Evolutionary conservation across 2,113 vertebrate genomes (phyloP), one percentile per base, ranked within the genome.

Genomic region (Oncorhynchus tshawytscha): DNA sequence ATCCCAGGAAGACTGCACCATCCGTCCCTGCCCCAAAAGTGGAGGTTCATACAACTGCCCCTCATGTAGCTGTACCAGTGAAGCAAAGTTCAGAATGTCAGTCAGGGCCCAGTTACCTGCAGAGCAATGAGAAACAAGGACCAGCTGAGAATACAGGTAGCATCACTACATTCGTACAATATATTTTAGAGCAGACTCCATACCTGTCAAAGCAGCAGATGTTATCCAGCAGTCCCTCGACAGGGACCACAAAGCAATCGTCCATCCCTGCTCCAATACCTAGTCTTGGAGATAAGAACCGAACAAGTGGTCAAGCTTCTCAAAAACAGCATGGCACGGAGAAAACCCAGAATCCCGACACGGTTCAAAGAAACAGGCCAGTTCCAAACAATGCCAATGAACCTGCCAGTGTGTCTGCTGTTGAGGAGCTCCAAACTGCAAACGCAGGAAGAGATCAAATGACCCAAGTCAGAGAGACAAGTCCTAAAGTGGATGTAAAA

Each of bases 141-240:
- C 68, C 75, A 2, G 73, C 62, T 31, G 73, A 45, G 25, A 78
- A 13, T 7, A 70, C 31, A 24, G 66, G 81, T 70, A 74, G 71
- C 67, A 72, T 4, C 74, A 67, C 57, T 8, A 27, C 68, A n/a
- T 75, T 70, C 67, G 77, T 69, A 5, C 78, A 5, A 16, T 71
- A 71, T 5, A 25, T 72, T 76, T 76, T 78, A 45, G 84, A 83
- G 18, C 77, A 49, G 2, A 45, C 71, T 59, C 72, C 75, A 11
- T 73, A 76, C 75, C 85, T 83, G 60, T 80, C 71, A 18, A 84
- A 86, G 82, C 84, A 72, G 73, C 84, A 78, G 78, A 73, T 15
- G 5, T 15, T 5, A n/a, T 70, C 4, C 29, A 60, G 82, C 78
- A 78, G 75, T 75, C 80, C 84, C 39, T 76, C 79, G 1, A 78